phyloP scores from a whole-genome alignment of 35 echinoderm and acorn worm species.

The Lytechinus variegatus region DNA sequence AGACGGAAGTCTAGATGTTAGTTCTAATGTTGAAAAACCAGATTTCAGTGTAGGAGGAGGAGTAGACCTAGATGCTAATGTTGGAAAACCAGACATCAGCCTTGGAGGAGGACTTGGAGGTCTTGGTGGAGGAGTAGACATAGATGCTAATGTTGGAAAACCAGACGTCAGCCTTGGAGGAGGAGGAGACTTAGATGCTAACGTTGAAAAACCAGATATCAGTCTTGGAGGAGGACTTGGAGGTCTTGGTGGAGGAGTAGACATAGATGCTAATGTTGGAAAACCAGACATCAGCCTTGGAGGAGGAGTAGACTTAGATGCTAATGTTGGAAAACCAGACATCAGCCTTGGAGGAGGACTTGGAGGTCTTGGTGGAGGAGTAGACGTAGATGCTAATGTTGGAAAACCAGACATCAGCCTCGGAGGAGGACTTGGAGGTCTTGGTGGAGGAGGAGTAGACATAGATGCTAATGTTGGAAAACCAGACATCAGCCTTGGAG shows the following conservation, averaged over 20 bases:
- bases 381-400: slow-evolving; percentile 24
- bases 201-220: neutral
- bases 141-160: neutral
- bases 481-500: slow-evolving; percentile 44
- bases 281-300: neutral
- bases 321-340: neutral
- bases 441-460: slow-evolving; percentile 33
- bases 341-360: neutral
- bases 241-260: slow-evolving; percentile 20
- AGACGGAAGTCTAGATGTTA: slow-evolving; percentile 19
- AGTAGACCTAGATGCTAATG: neutral
- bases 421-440: neutral
- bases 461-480: slow-evolving; percentile 45
- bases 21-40: slow-evolving; percentile 32
- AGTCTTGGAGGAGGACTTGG: neutral
- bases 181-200: slow-evolving; percentile 45
- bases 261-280: slow-evolving; percentile 30
- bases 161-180: neutral
- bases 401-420: slow-evolving; percentile 37
- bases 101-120: neutral
- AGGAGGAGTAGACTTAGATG: slow-evolving; percentile 29
- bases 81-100: neutral
- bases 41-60: slow-evolving; percentile 32
- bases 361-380: neutral
- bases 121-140: neutral